A percentile compares a stretch with the other conserved stretches of the same genome.
Evolutionary conservation across 2,113 vertebrate genomes (phyloP).

Genomic region (Siniperca knerii): DNA sequence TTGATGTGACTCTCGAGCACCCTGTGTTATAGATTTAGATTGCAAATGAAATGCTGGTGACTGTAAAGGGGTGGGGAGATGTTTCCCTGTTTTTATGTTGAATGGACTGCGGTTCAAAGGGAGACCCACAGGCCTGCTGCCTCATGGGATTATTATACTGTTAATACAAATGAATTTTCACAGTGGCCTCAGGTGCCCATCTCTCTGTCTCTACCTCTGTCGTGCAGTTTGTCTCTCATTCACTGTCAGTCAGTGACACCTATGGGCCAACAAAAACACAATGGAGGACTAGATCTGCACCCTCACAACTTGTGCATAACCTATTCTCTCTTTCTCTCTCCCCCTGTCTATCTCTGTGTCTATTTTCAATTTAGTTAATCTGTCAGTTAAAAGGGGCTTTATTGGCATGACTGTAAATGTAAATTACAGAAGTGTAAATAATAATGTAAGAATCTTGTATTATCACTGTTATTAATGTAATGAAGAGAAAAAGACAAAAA

Average conservation of each 20-base stretch:
- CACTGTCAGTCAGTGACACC: constrained; percentile 56
- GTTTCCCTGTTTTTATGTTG: constrained; percentile 55
- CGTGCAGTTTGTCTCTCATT: constrained; percentile 37
- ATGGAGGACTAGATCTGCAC: background rate
- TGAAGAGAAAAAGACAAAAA: background rate
- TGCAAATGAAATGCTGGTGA: constrained; percentile 75
- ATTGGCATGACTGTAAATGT: background rate
- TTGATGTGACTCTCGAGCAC: constrained; percentile 73
- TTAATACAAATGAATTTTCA: constrained; percentile 43
- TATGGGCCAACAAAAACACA: constrained; percentile 29
- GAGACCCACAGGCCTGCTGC: constrained; percentile 52
- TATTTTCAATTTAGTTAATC: background rate
- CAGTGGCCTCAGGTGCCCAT: constrained; percentile 33
- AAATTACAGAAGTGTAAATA: background rate
- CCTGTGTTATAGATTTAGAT: constrained; percentile 74
- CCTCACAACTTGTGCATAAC: background rate
- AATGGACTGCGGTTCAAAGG: constrained; percentile 71
- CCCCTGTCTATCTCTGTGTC: background rate
- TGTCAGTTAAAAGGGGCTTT: background rate
- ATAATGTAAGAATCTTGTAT: background rate
- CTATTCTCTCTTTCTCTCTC: background rate
- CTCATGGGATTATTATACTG: constrained; percentile 53
- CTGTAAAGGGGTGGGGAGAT: constrained; percentile 56
- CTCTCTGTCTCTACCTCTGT: constrained; percentile 1
- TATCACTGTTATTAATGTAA: background rate